Base-by-base conservation (phyloP, 2,888 invertebrate genomes). In the Erannis defoliaria region DNA sequence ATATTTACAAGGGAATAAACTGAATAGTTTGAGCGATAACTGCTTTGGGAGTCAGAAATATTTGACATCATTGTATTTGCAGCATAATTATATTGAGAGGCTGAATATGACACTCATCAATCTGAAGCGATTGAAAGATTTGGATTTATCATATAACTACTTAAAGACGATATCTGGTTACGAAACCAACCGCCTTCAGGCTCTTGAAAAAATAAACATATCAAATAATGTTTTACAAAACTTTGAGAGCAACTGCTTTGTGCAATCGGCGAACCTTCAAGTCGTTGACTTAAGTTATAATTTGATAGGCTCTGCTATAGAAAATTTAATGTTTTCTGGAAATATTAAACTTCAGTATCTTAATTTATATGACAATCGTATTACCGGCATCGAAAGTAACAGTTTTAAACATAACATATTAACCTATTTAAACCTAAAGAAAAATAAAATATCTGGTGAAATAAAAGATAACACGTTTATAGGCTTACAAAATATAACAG, bases 201-300 rank as follows among this genome's bases (percentile, higher is more conserved):
- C 74, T n/a, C 67, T 92, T n/a, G 66, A 78, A 57, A 38, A 65
- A 9, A 56, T 89, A 1, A 90, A 91, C 57, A 71, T 85, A 35
- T 89, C 90, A 0, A 69, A 86, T 64, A 92, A 91, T 67, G 59
- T 49, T 0, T 81, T 92, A 12, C 75, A 78, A 68, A 61, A 48
- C 3, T 54, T 92, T 1, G 88, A 90, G 37, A 75, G 78, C 0
- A 83, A 85, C 63, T 85, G 85, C 64, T 90, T 91, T 51, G 81
- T 74, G 54, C 80, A 81, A 66, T 82, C 84, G 2, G 67, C 71
- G 3, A 74, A 77, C 57, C 75, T 92, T 26, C 54, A 73, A 62
- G 55, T 38, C 0, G 49, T 88, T 0, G 91, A 91, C 68, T 72
- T 92, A 3, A 86, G 85, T 63, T 74, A 78, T 43, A 92, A 92